Evolutionary conservation across 2,888 invertebrate species (phyloP).

Genomic region (Flabesymbios commensalis): DNA sequence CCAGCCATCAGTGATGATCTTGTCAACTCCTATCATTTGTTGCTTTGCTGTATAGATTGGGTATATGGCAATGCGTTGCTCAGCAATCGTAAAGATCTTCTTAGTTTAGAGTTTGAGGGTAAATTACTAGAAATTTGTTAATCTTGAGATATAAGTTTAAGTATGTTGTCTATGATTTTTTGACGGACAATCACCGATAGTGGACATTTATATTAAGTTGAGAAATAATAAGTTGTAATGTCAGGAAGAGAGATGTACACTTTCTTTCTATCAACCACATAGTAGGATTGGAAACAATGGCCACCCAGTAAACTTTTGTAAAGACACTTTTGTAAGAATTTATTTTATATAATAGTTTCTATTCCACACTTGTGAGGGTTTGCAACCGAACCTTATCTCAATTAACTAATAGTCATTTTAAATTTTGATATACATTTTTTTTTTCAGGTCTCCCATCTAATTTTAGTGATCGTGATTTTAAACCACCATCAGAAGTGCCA

Average conservation of each 20-base stretch:
- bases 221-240: too few species aligned
- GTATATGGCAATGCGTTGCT: conserved; percentile 85
- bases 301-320: background rate
- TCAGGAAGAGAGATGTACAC: too few species aligned
- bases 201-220: too few species aligned
- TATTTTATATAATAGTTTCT: too few species aligned
- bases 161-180: too few species aligned
- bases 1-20: conserved; percentile 87
- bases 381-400: too few species aligned
- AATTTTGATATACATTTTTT: background rate
- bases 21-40: conserved; percentile 89
- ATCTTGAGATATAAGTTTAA: too few species aligned
- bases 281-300: too few species aligned
- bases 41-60: conserved; percentile 88
- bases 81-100: conserved; percentile 78
- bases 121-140: background rate
- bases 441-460: conserved; percentile 72
- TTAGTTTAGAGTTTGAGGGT: conserved; percentile 64
- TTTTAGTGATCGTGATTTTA: conserved; percentile 68
- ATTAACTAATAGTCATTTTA: background rate
- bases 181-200: too few species aligned
- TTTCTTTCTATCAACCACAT: too few species aligned
- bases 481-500: conserved; percentile 70
- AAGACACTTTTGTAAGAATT: too few species aligned
- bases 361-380: too few species aligned